Percentiles rank a stretch among this genome's conserved stretches.
phyloP scores from a whole-genome alignment of 1,140 invertebrate species.

The Scaptomyza montana region DNA sequence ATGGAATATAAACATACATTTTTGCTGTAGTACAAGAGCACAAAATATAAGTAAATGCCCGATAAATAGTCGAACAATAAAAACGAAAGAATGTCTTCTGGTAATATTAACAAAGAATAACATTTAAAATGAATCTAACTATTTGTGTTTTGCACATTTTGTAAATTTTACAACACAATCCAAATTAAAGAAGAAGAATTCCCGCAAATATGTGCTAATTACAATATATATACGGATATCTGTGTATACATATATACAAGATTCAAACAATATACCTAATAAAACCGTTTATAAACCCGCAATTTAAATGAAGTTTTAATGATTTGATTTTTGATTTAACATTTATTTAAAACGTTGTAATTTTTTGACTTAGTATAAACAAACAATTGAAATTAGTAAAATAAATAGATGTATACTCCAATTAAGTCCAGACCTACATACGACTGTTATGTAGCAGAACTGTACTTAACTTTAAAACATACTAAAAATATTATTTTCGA shows the following conservation, averaged over 20 bases:
- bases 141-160: slow-evolving; percentile 82
- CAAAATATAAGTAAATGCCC: slow-evolving; percentile 37
- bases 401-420: neutral
- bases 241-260: slow-evolving; percentile 51
- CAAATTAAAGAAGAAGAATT: slow-evolving; percentile 36
- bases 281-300: slow-evolving; percentile 76
- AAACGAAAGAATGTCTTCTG: slow-evolving; percentile 34
- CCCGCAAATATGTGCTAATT: slow-evolving; percentile 53
- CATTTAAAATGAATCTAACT: slow-evolving; percentile 51
- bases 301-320: slow-evolving; percentile 16
- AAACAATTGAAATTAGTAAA: neutral
- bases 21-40: slow-evolving; percentile 44
- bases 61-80: slow-evolving; percentile 64
- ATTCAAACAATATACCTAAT: slow-evolving; percentile 69
- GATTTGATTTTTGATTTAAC: slow-evolving; percentile 4
- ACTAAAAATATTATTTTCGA: no score
- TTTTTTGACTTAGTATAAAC: slow-evolving; percentile 6
- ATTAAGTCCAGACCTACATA: neutral
- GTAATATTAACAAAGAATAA: slow-evolving; percentile 44
- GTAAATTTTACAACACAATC: slow-evolving; percentile 78
- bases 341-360: slow-evolving; percentile 47
- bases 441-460: no score
- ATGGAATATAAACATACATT: slow-evolving; percentile 1
- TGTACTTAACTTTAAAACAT: no score
- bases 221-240: slow-evolving; percentile 34